Evolutionary conservation across 2,797 vertebrate genomes (phyloP).

Genomic region (Sebastes taczanowskii): DNA sequence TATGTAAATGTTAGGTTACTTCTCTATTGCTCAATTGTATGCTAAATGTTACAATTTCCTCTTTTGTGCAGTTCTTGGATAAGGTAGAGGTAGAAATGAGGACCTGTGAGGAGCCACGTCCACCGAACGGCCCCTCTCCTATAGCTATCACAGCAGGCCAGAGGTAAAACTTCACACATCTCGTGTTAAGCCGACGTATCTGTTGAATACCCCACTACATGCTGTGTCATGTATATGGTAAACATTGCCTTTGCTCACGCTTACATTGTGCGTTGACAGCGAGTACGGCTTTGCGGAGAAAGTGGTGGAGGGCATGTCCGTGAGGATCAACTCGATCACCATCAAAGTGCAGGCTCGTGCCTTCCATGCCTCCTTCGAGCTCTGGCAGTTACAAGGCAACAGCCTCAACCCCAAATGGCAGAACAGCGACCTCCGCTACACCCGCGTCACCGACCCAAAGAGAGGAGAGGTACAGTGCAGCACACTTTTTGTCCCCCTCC

Average conservation of each 20-base stretch:
- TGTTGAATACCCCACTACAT: not conserved
- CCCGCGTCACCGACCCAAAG: slow-evolving; percentile 92
- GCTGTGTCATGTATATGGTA: not conserved
- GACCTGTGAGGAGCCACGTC: slow-evolving; percentile 95
- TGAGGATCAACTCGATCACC: slow-evolving; percentile 94
- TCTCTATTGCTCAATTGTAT: not conserved
- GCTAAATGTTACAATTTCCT: slow-evolving; percentile 4
- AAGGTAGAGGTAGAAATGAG: slow-evolving; percentile 99
- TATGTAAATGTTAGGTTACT: not conserved
- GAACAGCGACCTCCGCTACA: slow-evolving; percentile 92
- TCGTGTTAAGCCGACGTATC: not conserved
- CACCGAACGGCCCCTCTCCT: slow-evolving; percentile 96
- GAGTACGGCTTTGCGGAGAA: slow-evolving; percentile 99
- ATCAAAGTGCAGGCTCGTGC: slow-evolving; percentile 96
- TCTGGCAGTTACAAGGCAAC: slow-evolving; percentile 98
- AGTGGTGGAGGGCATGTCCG: slow-evolving; percentile 98
- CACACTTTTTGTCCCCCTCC: not conserved
- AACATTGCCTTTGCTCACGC: not conserved
- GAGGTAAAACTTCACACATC: slow-evolving; percentile 81
- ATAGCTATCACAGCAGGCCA: slow-evolving; percentile 97
- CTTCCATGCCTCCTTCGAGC: slow-evolving; percentile 96
- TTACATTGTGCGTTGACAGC: slow-evolving; percentile 69
- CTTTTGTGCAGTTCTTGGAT: slow-evolving; percentile 89
- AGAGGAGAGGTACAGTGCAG: slow-evolving; percentile 89
- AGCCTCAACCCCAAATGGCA: slow-evolving; percentile 98